Evolutionary conservation across 2,888 invertebrate genomes (phyloP).

Genomic region (Platerodrilus igneus): DNA sequence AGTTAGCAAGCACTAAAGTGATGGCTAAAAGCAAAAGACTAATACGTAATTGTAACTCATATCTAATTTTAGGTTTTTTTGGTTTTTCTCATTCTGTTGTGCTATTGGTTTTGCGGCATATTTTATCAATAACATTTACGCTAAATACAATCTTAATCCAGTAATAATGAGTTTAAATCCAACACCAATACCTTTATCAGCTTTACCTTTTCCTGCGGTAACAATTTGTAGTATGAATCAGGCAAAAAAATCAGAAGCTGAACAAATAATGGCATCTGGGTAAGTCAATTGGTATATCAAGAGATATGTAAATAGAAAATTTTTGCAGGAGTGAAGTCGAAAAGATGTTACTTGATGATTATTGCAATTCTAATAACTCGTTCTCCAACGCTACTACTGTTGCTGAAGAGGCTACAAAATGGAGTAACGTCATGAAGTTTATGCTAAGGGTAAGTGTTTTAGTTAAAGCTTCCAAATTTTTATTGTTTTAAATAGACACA

Average conservation of each 20-base stretch:
- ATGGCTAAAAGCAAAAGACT: background rate
- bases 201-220: slow-evolving; percentile 77
- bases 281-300: background rate
- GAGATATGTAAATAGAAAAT: background rate
- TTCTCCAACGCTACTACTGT: slow-evolving; percentile 27
- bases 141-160: slow-evolving; percentile 67
- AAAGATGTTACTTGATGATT: slow-evolving; percentile 41
- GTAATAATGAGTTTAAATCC: slow-evolving; percentile 78
- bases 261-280: slow-evolving; percentile 41
- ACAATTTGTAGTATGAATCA: slow-evolving; percentile 84
- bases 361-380: slow-evolving; percentile 36
- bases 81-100: slow-evolving; percentile 61
- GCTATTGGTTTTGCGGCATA: slow-evolving; percentile 64
- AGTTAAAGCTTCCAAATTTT: too few relatives aligned
- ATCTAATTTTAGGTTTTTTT: slow-evolving; percentile 57
- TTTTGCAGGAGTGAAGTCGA: slow-evolving; percentile 32
- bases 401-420: slow-evolving; percentile 35
- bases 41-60: background rate
- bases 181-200: slow-evolving; percentile 59
- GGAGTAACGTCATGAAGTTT: slow-evolving; percentile 47
- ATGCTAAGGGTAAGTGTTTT: slow-evolving; percentile 44
- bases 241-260: slow-evolving; percentile 61
- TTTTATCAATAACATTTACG: slow-evolving; percentile 68
- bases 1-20: background rate
- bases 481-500: too few relatives aligned